phyloP scores from a whole-genome alignment of 2,113 vertebrate genomes.

The Galemys pyrenaicus region DNA sequence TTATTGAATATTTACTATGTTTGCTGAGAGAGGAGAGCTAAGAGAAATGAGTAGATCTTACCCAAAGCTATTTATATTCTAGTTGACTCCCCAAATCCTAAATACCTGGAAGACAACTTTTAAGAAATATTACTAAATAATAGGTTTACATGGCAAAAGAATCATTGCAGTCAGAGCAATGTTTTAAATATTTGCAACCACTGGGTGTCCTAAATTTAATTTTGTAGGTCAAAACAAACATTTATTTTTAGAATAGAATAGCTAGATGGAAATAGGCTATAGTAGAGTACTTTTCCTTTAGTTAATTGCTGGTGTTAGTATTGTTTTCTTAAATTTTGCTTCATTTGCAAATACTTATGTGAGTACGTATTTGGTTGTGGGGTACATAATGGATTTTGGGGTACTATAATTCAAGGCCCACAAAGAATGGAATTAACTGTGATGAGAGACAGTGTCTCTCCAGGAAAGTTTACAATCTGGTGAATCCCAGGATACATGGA shows the following conservation, averaged over 20 bases:
- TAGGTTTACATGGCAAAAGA: not conserved
- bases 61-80: not conserved
- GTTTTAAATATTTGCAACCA: not conserved
- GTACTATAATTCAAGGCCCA: not conserved
- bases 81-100: not conserved
- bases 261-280: not conserved
- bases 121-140: not conserved
- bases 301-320: not conserved
- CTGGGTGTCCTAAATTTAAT: not conserved
- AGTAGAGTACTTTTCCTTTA: not conserved
- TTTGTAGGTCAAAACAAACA: not conserved
- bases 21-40: not conserved
- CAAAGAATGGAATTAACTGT: not conserved
- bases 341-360: not conserved
- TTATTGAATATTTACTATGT: not conserved
- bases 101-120: not conserved
- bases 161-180: not conserved
- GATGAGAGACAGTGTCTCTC: not conserved
- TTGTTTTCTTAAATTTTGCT: slow-evolving; percentile 30
- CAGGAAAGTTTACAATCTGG: not conserved
- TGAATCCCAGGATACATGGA: not conserved
- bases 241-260: not conserved
- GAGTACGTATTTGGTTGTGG: not conserved
- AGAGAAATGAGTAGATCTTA: not conserved
- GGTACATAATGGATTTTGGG: not conserved